Evolutionary conservation across 2,113 vertebrate genomes (phyloP), one percentile per base, ranked within the genome.

Genomic region (Rhinoptilus africanus): DNA sequence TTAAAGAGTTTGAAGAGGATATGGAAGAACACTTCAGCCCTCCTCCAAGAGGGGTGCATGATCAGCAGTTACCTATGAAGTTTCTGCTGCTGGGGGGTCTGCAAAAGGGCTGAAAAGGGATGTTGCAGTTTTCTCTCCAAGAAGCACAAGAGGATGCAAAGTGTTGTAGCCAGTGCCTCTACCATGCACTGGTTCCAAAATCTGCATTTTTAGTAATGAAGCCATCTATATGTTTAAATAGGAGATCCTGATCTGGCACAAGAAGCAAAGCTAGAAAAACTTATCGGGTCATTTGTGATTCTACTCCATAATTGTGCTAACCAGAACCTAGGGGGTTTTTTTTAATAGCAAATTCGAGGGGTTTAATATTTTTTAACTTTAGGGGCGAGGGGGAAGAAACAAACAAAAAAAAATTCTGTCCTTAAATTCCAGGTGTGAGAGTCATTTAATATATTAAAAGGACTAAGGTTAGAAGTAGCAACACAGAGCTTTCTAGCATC

Each of bases 351-450:
- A 26, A 37, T 68, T 56, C 60, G 8, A 79, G 7, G 10, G 2
- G 39, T 69, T 37, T 35, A 35, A 12, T 14, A 18, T 28, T 79
- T 71, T 73, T 64, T 39, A 48, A 76, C 4, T 79, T 73, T 7
- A 16, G 39, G 13, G 5, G 0, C n/a, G n/a, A n/a, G 54, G 12
- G 6, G 14, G 10, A 17, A 17, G 16, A 35, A 35, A 60, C 0
- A 1, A 23, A 51, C 76, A 41, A n/a, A 4, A n/a, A 48, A 60
- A 43, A 37, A 3, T 0, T n/a, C 14, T 50, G 6, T 66, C 32
- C 32, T 60, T 82, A 86, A 79, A 74, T 80, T 86, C 34, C 51
- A 8, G 7, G 4, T 27, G 35, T 57, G 32, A 92, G 34, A 67
- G 51, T n/a, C 14, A 66, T 60, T 78, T 74, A 53, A 41, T 24